phyloP scores from a whole-genome alignment of 1,140 invertebrate genomes.

The Drosophila melanica region DNA sequence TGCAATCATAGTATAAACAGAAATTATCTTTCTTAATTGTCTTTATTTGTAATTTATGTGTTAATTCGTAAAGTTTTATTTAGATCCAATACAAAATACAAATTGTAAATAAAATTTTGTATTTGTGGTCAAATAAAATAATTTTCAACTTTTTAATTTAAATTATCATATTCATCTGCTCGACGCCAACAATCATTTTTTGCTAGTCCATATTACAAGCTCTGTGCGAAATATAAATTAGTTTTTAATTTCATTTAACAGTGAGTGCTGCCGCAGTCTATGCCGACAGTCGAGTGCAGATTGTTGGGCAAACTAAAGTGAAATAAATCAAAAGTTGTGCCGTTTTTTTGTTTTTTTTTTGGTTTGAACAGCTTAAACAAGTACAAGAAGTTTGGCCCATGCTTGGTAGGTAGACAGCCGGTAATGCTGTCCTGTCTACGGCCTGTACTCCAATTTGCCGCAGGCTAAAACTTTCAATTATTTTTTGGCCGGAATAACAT shows the following conservation, averaged over 20 bases:
- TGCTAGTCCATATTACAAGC: slow-evolving; percentile 28
- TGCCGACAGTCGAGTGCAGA: slow-evolving; percentile 33
- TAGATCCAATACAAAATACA: too few relatives aligned
- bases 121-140: slow-evolving; percentile 4
- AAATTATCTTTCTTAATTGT: too few relatives aligned
- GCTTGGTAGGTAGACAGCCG: slow-evolving; percentile 24
- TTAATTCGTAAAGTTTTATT: too few relatives aligned
- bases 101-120: too few relatives aligned
- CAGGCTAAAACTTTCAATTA: slow-evolving; percentile 52
- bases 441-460: not conserved
- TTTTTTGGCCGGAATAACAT: slow-evolving; percentile 41
- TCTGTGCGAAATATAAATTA: slow-evolving; percentile 42
- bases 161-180: slow-evolving; percentile 54
- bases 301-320: slow-evolving; percentile 33
- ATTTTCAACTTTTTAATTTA: slow-evolving; percentile 44
- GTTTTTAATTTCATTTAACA: slow-evolving; percentile 58
- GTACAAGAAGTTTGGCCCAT: slow-evolving; percentile 21
- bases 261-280: slow-evolving; percentile 11
- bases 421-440: slow-evolving; percentile 6
- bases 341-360: slow-evolving; percentile 40
- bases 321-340: slow-evolving; percentile 61
- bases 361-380: slow-evolving; percentile 8
- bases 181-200: slow-evolving; percentile 26
- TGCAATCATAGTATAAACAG: not conserved
- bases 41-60: too few relatives aligned